Conservation (phyloP, 1,140 invertebrate genomes). For the Pseudachorutes palmiensis region DNA sequence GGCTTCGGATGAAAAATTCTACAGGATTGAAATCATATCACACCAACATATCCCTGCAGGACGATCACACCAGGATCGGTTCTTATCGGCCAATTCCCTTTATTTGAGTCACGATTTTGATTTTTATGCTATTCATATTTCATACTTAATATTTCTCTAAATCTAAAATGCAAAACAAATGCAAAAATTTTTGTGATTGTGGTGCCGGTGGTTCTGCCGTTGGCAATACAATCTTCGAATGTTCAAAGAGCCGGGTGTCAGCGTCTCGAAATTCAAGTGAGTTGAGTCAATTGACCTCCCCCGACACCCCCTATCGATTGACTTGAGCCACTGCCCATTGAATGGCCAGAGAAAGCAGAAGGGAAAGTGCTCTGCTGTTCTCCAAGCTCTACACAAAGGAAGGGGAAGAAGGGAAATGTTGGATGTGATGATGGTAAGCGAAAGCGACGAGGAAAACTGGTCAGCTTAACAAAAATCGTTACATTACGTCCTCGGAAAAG, state of each 20-base stretch:
- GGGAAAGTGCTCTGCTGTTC: conserved; percentile 7
- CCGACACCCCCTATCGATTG: conserved; percentile 37
- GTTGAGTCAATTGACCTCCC: conserved; percentile 38
- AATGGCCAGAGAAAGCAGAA: conserved; percentile 23
- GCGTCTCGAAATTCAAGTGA: conserved; percentile 20
- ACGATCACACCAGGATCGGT: background rate
- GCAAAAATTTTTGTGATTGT: too few species aligned
- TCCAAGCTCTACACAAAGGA: background rate
- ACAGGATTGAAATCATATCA: too few species aligned
- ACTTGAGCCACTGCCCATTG: conserved; percentile 15
- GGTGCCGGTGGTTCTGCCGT: too few species aligned
- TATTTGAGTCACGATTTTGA: too few species aligned
- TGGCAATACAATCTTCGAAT: too few species aligned
- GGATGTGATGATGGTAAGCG: background rate
- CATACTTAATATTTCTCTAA: conserved; percentile 18
- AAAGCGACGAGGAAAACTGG: background rate
- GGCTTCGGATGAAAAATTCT: too few species aligned
- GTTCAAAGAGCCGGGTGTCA: too few species aligned
- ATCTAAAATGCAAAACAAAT: conserved; percentile 12
- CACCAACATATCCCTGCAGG: too few species aligned
- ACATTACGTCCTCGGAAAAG: conserved; percentile 17
- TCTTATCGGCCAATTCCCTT: too few species aligned
- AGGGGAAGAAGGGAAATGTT: background rate
- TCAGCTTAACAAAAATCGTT: conserved; percentile 23
- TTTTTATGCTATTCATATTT: conserved; percentile 20